These are phyloP conservation scores for Crocallis elinguaria DNA, from an alignment of 2,888 invertebrate genomes.

Conservation along the genomic window DNA sequence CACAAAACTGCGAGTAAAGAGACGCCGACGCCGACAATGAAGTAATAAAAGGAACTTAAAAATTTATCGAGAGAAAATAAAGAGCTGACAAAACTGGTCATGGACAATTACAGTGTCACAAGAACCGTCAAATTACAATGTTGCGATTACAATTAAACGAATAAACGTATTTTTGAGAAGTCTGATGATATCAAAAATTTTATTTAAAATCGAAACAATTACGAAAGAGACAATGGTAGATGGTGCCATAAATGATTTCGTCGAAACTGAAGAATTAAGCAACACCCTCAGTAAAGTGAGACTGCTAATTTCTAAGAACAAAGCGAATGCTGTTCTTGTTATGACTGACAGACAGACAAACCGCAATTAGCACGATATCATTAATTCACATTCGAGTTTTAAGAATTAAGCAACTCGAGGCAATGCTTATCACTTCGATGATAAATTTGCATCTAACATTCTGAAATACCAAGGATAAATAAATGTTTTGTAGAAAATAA, in stretches of 20 bases:
- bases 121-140: conserved; percentile 20
- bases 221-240: conserved; percentile 31
- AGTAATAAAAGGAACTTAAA: conserved; percentile 53
- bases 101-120: conserved; percentile 14
- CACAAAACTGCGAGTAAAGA: conserved; percentile 48
- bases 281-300: conserved; percentile 59
- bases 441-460: neutral
- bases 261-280: conserved; percentile 58
- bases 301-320: conserved; percentile 73
- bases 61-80: conserved; percentile 30
- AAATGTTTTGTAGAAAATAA: too few species aligned
- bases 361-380: conserved; percentile 47
- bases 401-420: conserved; percentile 8
- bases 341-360: conserved; percentile 39
- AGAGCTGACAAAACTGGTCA: conserved; percentile 23
- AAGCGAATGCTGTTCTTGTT: conserved; percentile 52
- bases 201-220: conserved; percentile 19
- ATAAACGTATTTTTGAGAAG: conserved; percentile 1
- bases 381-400: conserved; percentile 31
- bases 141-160: conserved; percentile 15
- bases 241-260: conserved; percentile 45
- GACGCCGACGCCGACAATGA: conserved; percentile 49
- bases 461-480: neutral
- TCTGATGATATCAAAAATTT: conserved; percentile 6
- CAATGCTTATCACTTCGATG: neutral